Evolutionary conservation across 2,113 vertebrate genomes (phyloP).

Genomic region (Nycticorax nycticorax): DNA sequence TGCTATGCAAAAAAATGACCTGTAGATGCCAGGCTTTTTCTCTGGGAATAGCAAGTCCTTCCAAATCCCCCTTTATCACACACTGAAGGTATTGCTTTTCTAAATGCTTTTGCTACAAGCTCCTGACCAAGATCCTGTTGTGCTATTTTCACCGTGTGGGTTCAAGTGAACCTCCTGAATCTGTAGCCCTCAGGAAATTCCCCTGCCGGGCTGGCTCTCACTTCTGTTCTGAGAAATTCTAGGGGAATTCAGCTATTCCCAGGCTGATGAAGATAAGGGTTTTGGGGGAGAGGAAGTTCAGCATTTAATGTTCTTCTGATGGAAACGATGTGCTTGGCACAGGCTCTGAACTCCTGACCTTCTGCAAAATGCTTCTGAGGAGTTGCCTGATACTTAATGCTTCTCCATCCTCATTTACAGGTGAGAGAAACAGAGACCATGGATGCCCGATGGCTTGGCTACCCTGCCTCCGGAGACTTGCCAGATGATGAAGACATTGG

Average conservation of each 20-base stretch:
- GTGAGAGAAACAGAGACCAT: constrained; percentile 79
- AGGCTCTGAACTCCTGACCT: not conserved
- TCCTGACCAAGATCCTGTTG: not conserved
- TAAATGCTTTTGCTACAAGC: not conserved
- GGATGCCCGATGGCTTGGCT: constrained; percentile 59
- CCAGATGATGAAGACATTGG: constrained; percentile 74
- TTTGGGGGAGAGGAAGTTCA: not conserved
- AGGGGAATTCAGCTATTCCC: constrained; percentile 9
- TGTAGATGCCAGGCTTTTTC: not conserved
- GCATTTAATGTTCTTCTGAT: not conserved
- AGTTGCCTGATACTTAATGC: not conserved
- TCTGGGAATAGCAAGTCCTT: not conserved
- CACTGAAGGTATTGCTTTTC: not conserved
- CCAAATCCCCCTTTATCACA: not conserved
- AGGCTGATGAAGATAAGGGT: not conserved
- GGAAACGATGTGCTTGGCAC: not conserved
- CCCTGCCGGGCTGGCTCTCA: not conserved
- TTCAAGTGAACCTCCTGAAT: not conserved
- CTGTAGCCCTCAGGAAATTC: constrained; percentile 23
- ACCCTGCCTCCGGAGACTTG: constrained; percentile 68
- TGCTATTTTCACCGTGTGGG: not conserved
- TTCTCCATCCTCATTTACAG: not conserved
- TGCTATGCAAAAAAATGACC: not conserved
- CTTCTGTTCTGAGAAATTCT: constrained; percentile 21
- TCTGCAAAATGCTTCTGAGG: not conserved